These are phyloP conservation scores for Leucoraja ocellata DNA, from an alignment of 2,797 vertebrate species.

Conservation along the genomic window DNA sequence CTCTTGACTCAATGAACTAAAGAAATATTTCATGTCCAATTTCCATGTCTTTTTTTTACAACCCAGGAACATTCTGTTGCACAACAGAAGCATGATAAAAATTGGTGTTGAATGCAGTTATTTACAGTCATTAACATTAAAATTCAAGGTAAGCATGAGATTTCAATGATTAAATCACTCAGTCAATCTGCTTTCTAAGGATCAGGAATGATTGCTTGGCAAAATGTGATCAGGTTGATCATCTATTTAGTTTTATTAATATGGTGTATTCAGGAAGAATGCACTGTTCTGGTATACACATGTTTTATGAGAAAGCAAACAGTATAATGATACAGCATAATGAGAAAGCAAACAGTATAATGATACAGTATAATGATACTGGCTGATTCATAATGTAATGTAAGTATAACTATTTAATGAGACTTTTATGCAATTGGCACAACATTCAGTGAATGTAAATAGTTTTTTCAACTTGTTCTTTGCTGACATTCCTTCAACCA, in stretches of 20 bases:
- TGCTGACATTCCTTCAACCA: background rate
- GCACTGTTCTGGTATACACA: background rate
- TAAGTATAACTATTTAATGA: background rate
- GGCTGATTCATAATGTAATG: no score
- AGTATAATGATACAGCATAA: no score
- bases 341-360: background rate
- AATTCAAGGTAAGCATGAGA: background rate
- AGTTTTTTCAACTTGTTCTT: background rate
- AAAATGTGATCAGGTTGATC: background rate
- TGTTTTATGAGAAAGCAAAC: background rate
- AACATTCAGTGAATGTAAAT: background rate
- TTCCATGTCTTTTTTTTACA: background rate
- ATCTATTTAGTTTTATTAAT: background rate
- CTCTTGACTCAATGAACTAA: no score
- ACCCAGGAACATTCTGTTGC: background rate
- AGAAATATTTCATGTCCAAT: background rate
- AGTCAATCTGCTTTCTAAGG: background rate
- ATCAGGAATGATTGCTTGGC: background rate
- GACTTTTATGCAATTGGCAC: background rate
- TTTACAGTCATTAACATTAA: background rate
- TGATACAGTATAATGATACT: no score
- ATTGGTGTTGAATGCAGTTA: background rate
- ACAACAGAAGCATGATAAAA: background rate
- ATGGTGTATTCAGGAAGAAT: background rate
- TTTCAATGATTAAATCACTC: background rate